These are phyloP conservation scores for Amblyjoppa fuscipennis DNA, from an alignment of 2,888 invertebrate genomes.

Conservation along the genomic window DNA sequence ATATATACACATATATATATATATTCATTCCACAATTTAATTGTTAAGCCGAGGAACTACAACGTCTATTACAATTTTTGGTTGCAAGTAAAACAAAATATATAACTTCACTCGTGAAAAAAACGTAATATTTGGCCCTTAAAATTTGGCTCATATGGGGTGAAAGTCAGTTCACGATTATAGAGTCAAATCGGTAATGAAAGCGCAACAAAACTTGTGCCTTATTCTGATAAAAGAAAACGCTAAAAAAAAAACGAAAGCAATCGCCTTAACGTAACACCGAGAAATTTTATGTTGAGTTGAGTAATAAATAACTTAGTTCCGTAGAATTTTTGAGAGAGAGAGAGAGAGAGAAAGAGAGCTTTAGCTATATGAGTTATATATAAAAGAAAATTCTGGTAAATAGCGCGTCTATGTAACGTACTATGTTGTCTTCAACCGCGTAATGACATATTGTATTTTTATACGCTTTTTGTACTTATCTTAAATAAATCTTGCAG, in stretches of 20 bases:
- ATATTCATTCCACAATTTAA: constrained; percentile 62
- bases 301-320: constrained; percentile 45
- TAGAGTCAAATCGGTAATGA: constrained; percentile 23
- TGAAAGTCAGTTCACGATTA: neutral
- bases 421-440: constrained; percentile 48
- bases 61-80: constrained; percentile 25
- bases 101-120: constrained; percentile 11
- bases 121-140: constrained; percentile 5
- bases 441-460: constrained; percentile 78
- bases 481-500: constrained; percentile 72
- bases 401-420: constrained; percentile 37
- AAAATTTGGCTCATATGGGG: constrained; percentile 7
- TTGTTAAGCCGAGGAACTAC: constrained; percentile 33
- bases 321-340: constrained; percentile 52
- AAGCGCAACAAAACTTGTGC: constrained; percentile 62
- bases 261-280: constrained; percentile 42
- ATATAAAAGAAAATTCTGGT: constrained; percentile 36
- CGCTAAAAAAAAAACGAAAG: constrained; percentile 27
- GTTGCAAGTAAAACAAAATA: constrained; percentile 2
- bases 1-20: constrained; percentile 16
- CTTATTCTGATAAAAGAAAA: constrained; percentile 49
- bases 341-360: constrained; percentile 1
- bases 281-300: constrained; percentile 38
- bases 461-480: constrained; percentile 84
- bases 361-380: constrained; percentile 53